A percentile compares a stretch with the other conserved stretches of the same genome.
Conservation (phyloP, 2,113 vertebrate species). For the Cromileptes altivelis region DNA sequence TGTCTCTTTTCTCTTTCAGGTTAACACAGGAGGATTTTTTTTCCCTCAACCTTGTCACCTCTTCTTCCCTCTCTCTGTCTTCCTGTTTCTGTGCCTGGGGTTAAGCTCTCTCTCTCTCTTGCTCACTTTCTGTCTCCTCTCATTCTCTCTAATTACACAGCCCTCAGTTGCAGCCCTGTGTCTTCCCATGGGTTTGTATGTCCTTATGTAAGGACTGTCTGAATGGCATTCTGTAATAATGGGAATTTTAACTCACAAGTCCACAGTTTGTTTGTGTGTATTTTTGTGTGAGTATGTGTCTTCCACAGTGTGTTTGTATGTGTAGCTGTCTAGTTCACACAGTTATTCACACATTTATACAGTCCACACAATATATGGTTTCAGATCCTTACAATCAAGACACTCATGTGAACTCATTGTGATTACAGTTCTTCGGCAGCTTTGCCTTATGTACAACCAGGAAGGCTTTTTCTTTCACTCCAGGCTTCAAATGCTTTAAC, state of each 20-base stretch:
- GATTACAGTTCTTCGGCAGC: constrained; percentile 31
- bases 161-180: constrained; percentile 53
- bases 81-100: constrained; percentile 48
- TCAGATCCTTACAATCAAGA: constrained; percentile 39
- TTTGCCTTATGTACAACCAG: constrained; percentile 1
- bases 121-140: constrained; percentile 36
- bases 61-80: constrained; percentile 15
- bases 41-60: constrained; percentile 65
- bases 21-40: constrained; percentile 54
- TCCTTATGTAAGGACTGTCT: constrained; percentile 63
- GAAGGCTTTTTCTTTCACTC: constrained; percentile 9
- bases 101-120: constrained; percentile 37
- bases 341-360: background rate
- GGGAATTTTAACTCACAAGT: constrained; percentile 35
- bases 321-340: background rate
- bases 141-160: constrained; percentile 64
- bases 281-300: constrained; percentile 15
- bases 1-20: constrained; percentile 59
- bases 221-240: constrained; percentile 45
- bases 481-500: constrained; percentile 32
- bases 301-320: background rate
- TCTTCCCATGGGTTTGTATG: constrained; percentile 68
- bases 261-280: constrained; percentile 33
- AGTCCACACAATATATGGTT: background rate
- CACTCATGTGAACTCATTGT: background rate